phyloP scores from a whole-genome alignment of 2,113 vertebrate genomes.

The Phalacrocorax brasilianus region DNA sequence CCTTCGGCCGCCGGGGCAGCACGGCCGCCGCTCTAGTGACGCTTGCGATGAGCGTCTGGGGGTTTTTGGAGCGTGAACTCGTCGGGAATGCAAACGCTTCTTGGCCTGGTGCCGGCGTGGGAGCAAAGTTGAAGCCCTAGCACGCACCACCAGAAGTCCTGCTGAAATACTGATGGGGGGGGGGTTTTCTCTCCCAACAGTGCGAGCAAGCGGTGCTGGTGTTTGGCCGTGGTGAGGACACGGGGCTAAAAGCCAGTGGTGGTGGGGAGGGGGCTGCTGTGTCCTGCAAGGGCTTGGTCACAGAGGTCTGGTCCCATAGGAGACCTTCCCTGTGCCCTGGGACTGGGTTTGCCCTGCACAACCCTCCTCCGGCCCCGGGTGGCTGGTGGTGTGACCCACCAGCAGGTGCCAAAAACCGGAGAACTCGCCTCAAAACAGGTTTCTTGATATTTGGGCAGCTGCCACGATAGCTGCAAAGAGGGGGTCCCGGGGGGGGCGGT shows the following conservation, averaged over 20 bases:
- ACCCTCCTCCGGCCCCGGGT: neutral
- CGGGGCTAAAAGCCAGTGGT: accelerated
- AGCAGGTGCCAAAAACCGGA: neutral
- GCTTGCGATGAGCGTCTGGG: neutral
- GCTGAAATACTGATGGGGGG: accelerated
- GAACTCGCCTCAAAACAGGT: neutral
- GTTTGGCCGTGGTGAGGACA: accelerated
- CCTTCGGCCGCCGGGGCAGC: neutral
- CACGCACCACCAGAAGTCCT: neutral
- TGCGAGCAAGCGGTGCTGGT: neutral
- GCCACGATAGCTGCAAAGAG: neutral
- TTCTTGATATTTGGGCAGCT: neutral
- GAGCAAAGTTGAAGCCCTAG: neutral
- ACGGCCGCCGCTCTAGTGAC: neutral
- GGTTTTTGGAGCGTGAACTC: conserved; percentile 10
- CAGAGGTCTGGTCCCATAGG: accelerated
- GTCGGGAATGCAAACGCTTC: neutral
- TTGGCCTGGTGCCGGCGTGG: neutral
- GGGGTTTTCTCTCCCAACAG: accelerated
- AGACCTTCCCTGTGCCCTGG: accelerated
- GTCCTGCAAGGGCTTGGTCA: neutral
- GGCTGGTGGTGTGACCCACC: neutral
- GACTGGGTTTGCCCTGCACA: neutral
- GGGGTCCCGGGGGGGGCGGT: accelerated
- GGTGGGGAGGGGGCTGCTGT: neutral